Evolutionary conservation across 2,113 vertebrate species (phyloP), one percentile per base, ranked within the genome.

Genomic region (Albula glossodonta): DNA sequence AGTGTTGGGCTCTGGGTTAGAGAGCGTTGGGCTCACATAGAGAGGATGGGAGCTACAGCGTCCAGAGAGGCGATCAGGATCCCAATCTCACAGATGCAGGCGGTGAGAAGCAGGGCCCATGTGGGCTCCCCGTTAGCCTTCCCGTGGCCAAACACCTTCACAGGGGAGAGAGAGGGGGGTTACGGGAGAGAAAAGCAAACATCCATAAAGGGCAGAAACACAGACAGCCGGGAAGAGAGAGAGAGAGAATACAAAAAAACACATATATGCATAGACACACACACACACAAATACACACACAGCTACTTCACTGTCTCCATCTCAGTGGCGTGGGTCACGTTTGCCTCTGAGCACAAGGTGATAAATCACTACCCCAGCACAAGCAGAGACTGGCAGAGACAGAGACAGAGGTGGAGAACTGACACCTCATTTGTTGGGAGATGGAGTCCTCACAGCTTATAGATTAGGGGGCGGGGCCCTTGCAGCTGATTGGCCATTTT

Each of bases 51-150:
- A 83, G 98, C 98, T 0, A 99, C 98, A 89, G 98, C 93, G 51
- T 99, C 98, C 87, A 99, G 95, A 80, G 98, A 99, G 1, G 98
- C 98, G 2, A 99, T 99, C 89, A 99, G 96, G 92, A 99, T 99
- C 84, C 98, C 98, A 2, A 97, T 99, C 94, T 99, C 98, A 79
- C 98, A 99, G 95, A 99, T 99, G 91, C 97, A 94, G 66, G 97
- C 97, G 0, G 98, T 99, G 81, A 99, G 95, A 80, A 99, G 96
- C 82, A 99, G 94, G 17, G 98, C 98, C 98, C 98, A 99, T 0
- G 98, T 99, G 0, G 98, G 98, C 90, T 99, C 98, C 53, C 98
- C 98, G 0, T 99, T 99, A 60, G 96, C 98, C 93, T 99, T 99
- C 86, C 98, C 98, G 0, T 99, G 98, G 56, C 98, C 98, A 0